These are phyloP conservation scores for Epiblema foenella DNA, from an alignment of 2,888 invertebrate genomes.

Conservation along the genomic window DNA sequence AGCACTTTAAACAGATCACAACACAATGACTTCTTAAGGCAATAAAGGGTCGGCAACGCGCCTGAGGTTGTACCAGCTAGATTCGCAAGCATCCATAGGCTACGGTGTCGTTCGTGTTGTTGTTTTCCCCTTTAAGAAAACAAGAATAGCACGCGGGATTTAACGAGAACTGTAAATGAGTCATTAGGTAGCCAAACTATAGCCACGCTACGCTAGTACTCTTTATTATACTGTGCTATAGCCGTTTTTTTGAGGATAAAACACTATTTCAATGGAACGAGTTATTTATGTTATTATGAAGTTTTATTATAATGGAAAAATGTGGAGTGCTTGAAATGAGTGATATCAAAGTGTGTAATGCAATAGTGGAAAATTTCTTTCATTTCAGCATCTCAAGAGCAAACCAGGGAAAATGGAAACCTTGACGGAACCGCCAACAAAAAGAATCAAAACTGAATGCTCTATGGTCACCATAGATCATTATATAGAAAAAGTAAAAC, in stretches of 20 bases:
- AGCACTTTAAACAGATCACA: no score
- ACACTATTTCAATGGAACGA: background rate
- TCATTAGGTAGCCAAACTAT: no score
- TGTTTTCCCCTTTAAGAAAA: no score
- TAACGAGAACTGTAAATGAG: no score
- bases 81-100: no score
- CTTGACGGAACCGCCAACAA: conserved; percentile 59
- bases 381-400: conserved; percentile 63
- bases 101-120: no score
- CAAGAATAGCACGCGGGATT: no score
- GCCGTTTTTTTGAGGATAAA: background rate
- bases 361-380: conserved; percentile 72
- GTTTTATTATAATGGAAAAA: conserved; percentile 7
- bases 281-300: background rate
- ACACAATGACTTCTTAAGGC: no score
- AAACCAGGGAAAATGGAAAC: conserved; percentile 23
- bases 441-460: conserved; percentile 57
- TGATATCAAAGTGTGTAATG: conserved; percentile 57
- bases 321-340: conserved; percentile 24
- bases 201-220: no score
- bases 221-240: no score
- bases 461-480: conserved; percentile 52
- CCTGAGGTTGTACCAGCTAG: no score
- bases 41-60: no score
- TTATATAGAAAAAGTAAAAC: conserved; percentile 56